phyloP scores from a whole-genome alignment of 2,888 invertebrate genomes.

The Argynnis bischoffii region DNA sequence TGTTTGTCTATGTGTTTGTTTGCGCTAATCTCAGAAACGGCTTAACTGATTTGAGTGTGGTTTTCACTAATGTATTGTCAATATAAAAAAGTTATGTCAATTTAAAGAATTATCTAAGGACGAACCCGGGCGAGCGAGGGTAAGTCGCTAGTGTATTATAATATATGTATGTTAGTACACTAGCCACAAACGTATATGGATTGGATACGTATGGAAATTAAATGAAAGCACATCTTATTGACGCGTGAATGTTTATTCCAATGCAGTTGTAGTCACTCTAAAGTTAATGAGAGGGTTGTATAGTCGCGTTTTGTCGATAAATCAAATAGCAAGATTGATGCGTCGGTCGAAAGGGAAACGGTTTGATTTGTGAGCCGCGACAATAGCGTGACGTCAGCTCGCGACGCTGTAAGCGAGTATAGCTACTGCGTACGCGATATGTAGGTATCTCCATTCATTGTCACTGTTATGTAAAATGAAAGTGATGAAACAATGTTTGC shows the following conservation, averaged over 20 bases:
- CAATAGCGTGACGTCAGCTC: slow-evolving; percentile 65
- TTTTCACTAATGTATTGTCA: too few relatives aligned
- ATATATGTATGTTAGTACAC: not conserved
- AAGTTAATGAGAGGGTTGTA: slow-evolving; percentile 63
- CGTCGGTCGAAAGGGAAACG: slow-evolving; percentile 60
- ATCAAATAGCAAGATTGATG: slow-evolving; percentile 72
- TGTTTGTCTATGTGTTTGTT: too few relatives aligned
- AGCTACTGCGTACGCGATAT: slow-evolving; percentile 19
- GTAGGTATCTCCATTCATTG: slow-evolving; percentile 28
- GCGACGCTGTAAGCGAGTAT: slow-evolving; percentile 22
- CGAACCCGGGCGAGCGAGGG: too few relatives aligned
- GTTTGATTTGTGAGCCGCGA: slow-evolving; percentile 67
- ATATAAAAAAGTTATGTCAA: too few relatives aligned
- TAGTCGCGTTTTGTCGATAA: slow-evolving; percentile 60
- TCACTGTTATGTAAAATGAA: slow-evolving; percentile 26
- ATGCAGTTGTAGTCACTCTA: slow-evolving; percentile 19
- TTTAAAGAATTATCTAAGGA: too few relatives aligned
- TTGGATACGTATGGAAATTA: not conserved
- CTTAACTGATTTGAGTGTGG: too few relatives aligned
- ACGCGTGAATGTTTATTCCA: not conserved
- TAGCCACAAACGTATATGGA: not conserved
- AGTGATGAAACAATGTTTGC: slow-evolving; percentile 17
- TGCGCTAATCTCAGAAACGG: too few relatives aligned
- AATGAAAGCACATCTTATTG: not conserved
- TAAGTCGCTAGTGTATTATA: too few relatives aligned